Evolutionary conservation across 2,113 vertebrate species (phyloP), one percentile per base, ranked within the genome.

Genomic region (Eretmochelys imbricata): DNA sequence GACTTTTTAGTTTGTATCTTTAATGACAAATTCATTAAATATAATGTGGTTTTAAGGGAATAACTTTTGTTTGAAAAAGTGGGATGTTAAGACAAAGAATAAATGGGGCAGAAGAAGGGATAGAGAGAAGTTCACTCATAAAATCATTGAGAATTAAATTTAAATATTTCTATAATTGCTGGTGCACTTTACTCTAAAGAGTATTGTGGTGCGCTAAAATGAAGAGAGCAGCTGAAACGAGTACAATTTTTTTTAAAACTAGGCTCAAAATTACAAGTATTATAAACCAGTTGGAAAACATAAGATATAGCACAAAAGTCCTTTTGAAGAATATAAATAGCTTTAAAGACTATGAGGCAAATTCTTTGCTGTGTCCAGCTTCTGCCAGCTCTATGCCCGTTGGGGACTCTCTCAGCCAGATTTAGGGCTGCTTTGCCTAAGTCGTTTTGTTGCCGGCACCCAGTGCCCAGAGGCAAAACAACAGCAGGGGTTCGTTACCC

Each of bases 11-110:
- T 85, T 57, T 92, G 25, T 83, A 82, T 10, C 27, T 78, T 92
- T 90, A 27, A 62, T 51, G 76, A 46, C 29, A 29, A 81, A 84
- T 92, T 88, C 84, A 89, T 89, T 53, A 62, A 88, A 87, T 88
- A 78, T 27, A 49, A 79, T 85, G 78, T 13, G 42, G 22, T 27
- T 50, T 50, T 59, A 3, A 84, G 89, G 16, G 27, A 49, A n/a
- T 80, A 7, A 72, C 75, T 89, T 86, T 92, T 80, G 81, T 92
- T 84, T 87, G 84, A 91, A 89, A 62, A 65, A 84, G 20, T 35
- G 13, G 3, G 16, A 35, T 6, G 8, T 42, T 82, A n/a, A 29
- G 14, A 84, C 31, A 69, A 16, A 38, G 78, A 24, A 92, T 55
- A 22, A 88, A 86, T 46, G 65, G 69, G 83, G 88, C 55, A 90